Base-by-base conservation (phyloP, 2,113 vertebrate species). In the Marmota monax region DNA sequence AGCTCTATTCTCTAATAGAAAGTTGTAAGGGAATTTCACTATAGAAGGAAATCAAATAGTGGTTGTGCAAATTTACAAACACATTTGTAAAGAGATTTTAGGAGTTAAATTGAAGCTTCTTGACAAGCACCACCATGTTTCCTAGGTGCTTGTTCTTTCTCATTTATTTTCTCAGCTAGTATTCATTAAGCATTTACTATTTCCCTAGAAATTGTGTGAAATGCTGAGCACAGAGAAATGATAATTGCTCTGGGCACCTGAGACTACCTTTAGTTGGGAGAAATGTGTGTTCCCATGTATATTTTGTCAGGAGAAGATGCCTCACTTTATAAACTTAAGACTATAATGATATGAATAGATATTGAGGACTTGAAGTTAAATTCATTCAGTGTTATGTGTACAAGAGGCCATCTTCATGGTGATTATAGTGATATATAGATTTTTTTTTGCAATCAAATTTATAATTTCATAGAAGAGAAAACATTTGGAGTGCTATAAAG, bases 361-460 rank as follows among this genome's bases (percentile, higher is more conserved):
- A 78, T 69, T 53, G 61, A 91, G 39, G 73, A 84, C 74, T 89
- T 89, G 45, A 95, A 61, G 61, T 88, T 88, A 82, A 91, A 77
- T 90, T 88, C 63, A 72, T 84, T 92, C 45, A 83, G 56, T 34
- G 48, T 77, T 90, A 70, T 76, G 56, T 89, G 93, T 89, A 37
- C 48, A 72, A 95, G 79, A 65, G 37, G 27, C 79, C 53, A 70
- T 92, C 42, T 45, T 45, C 42, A 45, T 45, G 90, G 84, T 56
- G 72, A 96, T 34, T 89, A 93, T 8, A 86, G 61, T 82, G 53
- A 27, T 77, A 17, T 11, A 37, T 34, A 42, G 25, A 37, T 69
- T 39, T n/a, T 67, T 67, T 37, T 96, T 94, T 91, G 65, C 48
- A 86, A 17, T 78, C 69, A 89, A 80, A 95, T 90, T 87, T 92